Conservation (phyloP, 2,888 invertebrate genomes). For the Dynastes maya region DNA sequence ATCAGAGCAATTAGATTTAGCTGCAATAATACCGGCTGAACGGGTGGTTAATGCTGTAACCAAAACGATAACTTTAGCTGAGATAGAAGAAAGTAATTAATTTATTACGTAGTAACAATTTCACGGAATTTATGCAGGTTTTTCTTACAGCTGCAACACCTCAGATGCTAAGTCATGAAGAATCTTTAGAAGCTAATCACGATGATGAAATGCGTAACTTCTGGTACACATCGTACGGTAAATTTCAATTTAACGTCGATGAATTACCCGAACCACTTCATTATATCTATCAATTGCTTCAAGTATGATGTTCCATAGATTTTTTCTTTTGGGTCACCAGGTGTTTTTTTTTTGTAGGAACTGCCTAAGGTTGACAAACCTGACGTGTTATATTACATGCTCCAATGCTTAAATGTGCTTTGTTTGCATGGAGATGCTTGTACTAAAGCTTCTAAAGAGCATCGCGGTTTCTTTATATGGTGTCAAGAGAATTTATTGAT, state of each 20-base stretch:
- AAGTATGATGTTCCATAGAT: slow-evolving; percentile 71
- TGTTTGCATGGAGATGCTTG: slow-evolving; percentile 96
- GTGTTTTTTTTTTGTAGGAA: slow-evolving; percentile 74
- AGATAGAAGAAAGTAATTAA: slow-evolving; percentile 86
- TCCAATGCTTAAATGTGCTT: slow-evolving; percentile 92
- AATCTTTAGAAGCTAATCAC: slow-evolving; percentile 79
- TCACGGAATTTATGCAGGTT: neutral
- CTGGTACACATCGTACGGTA: slow-evolving; percentile 95
- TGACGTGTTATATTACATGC: slow-evolving; percentile 93
- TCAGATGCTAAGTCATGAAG: slow-evolving; percentile 70
- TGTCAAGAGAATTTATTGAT: slow-evolving; percentile 96
- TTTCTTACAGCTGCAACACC: slow-evolving; percentile 71
- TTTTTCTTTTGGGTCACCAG: neutral
- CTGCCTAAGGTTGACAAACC: slow-evolving; percentile 87
- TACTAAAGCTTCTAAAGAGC: slow-evolving; percentile 88
- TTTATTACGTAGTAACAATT: neutral
- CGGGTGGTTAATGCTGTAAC: slow-evolving; percentile 86
- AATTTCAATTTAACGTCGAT: slow-evolving; percentile 92
- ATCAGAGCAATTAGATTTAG: slow-evolving; percentile 91
- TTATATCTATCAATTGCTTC: slow-evolving; percentile 91
- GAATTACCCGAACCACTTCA: slow-evolving; percentile 94
- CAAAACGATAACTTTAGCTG: slow-evolving; percentile 89
- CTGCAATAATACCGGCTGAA: slow-evolving; percentile 87
- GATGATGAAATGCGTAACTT: slow-evolving; percentile 87
- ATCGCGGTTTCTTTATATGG: slow-evolving; percentile 95